Percentiles rank a stretch among this genome's conserved stretches.
Conservation (phyloP, 2,113 vertebrate species). For the Triplophysa siluroides region DNA sequence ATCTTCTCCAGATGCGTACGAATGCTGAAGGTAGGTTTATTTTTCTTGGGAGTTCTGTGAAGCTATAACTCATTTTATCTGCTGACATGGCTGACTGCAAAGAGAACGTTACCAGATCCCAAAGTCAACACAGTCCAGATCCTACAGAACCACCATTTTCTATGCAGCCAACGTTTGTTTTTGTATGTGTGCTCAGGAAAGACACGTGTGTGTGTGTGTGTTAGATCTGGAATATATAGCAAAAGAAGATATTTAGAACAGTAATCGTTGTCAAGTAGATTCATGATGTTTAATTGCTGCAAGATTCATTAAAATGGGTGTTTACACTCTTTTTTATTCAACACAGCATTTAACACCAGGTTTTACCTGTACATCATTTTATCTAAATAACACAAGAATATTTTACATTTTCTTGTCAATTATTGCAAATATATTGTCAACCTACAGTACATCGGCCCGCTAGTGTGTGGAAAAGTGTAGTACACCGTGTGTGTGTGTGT, state of each 20-base stretch:
- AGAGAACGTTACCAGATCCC: slow-evolving; percentile 38
- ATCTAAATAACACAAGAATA: too few species aligned
- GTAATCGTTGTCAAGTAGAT: not conserved
- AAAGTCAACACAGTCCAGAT: slow-evolving; percentile 42
- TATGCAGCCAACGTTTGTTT: not conserved
- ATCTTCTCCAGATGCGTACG: slow-evolving; percentile 34
- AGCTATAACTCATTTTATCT: slow-evolving; percentile 29
- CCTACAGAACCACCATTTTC: slow-evolving; percentile 24
- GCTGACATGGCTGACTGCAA: slow-evolving; percentile 26
- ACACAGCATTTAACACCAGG: too few species aligned
- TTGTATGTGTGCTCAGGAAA: not conserved
- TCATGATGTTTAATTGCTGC: not conserved
- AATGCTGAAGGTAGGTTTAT: slow-evolving; percentile 19
- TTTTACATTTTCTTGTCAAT: too few species aligned
- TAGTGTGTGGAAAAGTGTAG: not conserved
- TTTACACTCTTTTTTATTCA: too few species aligned
- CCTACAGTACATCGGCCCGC: not conserved
- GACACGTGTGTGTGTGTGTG: not conserved
- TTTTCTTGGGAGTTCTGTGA: slow-evolving; percentile 36
- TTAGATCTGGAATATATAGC: not conserved
- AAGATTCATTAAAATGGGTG: not conserved
- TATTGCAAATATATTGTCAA: not conserved
- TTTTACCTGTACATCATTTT: too few species aligned
- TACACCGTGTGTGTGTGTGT: not conserved
- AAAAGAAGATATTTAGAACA: not conserved